phyloP scores from a whole-genome alignment of 2,113 vertebrate species.

The Collichthys lucidus region DNA sequence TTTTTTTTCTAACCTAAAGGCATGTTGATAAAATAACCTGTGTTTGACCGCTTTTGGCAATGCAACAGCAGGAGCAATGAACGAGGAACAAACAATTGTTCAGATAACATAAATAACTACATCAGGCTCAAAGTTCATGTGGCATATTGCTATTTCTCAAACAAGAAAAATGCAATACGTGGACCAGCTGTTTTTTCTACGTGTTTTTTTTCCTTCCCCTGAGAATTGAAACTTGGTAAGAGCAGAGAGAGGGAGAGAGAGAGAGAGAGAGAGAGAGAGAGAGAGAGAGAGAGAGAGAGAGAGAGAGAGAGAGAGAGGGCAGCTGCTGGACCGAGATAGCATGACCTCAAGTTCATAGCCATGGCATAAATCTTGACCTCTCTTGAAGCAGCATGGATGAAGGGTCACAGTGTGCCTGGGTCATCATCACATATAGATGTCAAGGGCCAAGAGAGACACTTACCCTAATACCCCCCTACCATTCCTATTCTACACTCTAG shows the following conservation, averaged over 20 bases:
- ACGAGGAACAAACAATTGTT: neutral
- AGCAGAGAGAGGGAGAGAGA: too few relatives aligned
- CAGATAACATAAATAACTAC: neutral
- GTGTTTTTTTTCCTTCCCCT: conserved; percentile 38
- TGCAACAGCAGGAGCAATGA: neutral
- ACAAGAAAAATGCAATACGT: conserved; percentile 4
- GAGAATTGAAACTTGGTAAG: conserved; percentile 59
- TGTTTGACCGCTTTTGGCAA: neutral
- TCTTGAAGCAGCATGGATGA: conserved; percentile 35
- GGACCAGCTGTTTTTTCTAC: conserved; percentile 25
- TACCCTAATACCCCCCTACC: conserved; percentile 61
- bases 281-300: conserved; percentile 58
- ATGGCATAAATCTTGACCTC: conserved; percentile 58
- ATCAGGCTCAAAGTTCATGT: neutral
- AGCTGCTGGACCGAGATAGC: conserved; percentile 68
- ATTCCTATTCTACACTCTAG: conserved; percentile 24
- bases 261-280: too few relatives aligned
- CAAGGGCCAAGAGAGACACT: conserved; percentile 71
- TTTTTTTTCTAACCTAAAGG: neutral
- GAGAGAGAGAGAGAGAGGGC: conserved; percentile 55
- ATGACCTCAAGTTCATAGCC: conserved; percentile 49
- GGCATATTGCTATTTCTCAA: conserved; percentile 3
- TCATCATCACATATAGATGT: conserved; percentile 69
- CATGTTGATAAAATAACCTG: neutral
- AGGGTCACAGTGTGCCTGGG: conserved; percentile 52